These are phyloP conservation scores for Aegotheles bennettii DNA, from an alignment of 2,113 vertebrate species.

Conservation along the genomic window DNA sequence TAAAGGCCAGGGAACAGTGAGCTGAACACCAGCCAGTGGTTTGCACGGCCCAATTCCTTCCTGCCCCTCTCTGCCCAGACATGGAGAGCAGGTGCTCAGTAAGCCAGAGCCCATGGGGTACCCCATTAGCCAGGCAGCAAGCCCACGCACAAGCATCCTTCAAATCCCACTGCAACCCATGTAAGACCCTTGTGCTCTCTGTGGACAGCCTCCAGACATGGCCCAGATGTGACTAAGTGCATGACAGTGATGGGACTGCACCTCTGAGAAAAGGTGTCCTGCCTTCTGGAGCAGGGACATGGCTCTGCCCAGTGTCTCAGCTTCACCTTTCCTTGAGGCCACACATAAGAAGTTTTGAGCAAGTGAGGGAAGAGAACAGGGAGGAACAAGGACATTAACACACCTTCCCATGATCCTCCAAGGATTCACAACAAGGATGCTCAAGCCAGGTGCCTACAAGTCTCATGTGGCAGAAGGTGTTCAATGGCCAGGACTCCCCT, in stretches of 20 bases:
- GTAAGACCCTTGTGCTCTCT: not conserved
- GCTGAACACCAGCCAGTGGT: accelerated
- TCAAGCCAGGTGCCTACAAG: not conserved
- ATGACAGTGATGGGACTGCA: not conserved
- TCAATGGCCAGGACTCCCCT: not conserved
- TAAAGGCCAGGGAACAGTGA: not conserved
- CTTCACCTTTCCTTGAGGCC: not conserved
- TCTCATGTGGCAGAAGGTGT: not conserved
- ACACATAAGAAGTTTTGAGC: too few species aligned
- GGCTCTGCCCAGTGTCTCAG: not conserved
- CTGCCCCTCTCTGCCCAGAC: not conserved
- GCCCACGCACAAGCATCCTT: not conserved
- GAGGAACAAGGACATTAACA: not conserved
- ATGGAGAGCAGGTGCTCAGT: accelerated
- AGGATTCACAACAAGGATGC: not conserved
- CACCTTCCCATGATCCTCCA: not conserved
- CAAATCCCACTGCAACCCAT: not conserved
- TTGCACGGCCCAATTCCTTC: not conserved
- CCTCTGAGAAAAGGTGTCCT: not conserved
- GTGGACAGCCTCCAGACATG: not conserved
- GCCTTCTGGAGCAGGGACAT: not conserved
- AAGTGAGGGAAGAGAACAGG: not conserved
- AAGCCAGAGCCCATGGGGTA: not conserved
- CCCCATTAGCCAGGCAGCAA: not conserved
- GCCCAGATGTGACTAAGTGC: not conserved